Conservation (phyloP, 2,113 vertebrate genomes). For the Elanus axillaris region DNA sequence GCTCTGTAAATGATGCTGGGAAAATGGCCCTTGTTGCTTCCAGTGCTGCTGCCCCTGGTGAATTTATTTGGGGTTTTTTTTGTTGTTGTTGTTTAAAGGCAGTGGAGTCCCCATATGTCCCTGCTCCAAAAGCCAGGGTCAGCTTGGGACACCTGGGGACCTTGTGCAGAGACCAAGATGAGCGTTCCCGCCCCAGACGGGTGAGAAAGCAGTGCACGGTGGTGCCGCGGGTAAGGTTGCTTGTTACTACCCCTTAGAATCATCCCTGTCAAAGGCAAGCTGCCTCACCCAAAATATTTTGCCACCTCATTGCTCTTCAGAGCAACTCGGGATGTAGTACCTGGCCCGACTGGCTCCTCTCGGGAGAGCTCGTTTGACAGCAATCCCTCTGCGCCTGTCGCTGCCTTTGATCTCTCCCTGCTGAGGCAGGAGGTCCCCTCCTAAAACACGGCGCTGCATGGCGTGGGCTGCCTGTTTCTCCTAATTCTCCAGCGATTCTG, state of each 20-base stretch:
- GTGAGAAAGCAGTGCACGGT: rapidly evolving
- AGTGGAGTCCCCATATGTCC: not conserved
- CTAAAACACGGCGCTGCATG: rapidly evolving
- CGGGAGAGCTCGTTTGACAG: not conserved
- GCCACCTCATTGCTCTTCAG: not conserved
- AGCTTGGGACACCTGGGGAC: not conserved
- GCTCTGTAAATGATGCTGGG: not conserved
- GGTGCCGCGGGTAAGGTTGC: not conserved
- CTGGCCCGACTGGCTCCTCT: not conserved
- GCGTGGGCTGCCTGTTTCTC: not conserved
- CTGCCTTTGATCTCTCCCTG: not conserved
- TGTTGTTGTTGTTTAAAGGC: not conserved
- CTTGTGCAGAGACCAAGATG: not conserved
- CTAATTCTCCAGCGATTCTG: not conserved
- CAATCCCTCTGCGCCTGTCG: not conserved
- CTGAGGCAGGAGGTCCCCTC: not conserved
- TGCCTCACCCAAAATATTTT: not conserved
- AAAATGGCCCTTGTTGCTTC: not conserved
- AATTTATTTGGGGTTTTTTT: not conserved
- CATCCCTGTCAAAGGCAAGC: not conserved
- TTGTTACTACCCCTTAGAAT: not conserved
- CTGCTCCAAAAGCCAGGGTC: not conserved
- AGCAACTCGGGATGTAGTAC: not conserved
- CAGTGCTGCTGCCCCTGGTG: not conserved
- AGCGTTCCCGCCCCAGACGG: rapidly evolving